Evolutionary conservation across 1,140 invertebrate species (phyloP), one percentile per base, ranked within the genome.

Genomic region (Danaus melanippus): DNA sequence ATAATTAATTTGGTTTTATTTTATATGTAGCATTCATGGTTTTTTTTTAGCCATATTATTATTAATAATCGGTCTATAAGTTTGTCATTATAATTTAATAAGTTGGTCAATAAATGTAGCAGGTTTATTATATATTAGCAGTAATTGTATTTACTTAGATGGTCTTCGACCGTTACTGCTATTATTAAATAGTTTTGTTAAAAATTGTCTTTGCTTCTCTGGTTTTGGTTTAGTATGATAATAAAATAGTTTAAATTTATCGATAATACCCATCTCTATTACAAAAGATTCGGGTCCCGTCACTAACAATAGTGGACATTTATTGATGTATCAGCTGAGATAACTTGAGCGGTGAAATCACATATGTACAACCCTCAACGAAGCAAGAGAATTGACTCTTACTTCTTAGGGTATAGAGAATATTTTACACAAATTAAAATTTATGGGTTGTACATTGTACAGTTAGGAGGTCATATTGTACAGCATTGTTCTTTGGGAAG

Each of bases 321-420:
- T 63, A 63, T 68, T 71, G 69, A 71, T 71, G 69, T 64, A 71
- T 71, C 64, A 64, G 66, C 64, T 47, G 46, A 69, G 69, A 69
- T 71, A 66, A 64, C 59, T 57, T 63, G 57, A 32, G 64, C 56
- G 58, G 64, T 65, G 69, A 71, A 71, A 71, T 71, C 69, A 71
- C 60, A 71, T 68, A 49, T 56, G 56, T 59, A 46, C 50, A 46
- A 12, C 41, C 2, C 4, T 12, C 42, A 40, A 53, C 46, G 39
- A 50, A n/a, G 8, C 10, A 10, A 40, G 10, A 8, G 12, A 43
- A 1, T 12, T 9, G 10, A 43, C 43, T 43, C 17, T 51, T 42
- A 51, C 40, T 10, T 44, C 42, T 9, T n/a, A 44, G 9, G 41
- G 12, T 51, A 17, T 32, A 32, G 21, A 32, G 21, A 51, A 9